Base-by-base conservation (phyloP, 2,888 invertebrate genomes). In the Luffia ferchaultella region DNA sequence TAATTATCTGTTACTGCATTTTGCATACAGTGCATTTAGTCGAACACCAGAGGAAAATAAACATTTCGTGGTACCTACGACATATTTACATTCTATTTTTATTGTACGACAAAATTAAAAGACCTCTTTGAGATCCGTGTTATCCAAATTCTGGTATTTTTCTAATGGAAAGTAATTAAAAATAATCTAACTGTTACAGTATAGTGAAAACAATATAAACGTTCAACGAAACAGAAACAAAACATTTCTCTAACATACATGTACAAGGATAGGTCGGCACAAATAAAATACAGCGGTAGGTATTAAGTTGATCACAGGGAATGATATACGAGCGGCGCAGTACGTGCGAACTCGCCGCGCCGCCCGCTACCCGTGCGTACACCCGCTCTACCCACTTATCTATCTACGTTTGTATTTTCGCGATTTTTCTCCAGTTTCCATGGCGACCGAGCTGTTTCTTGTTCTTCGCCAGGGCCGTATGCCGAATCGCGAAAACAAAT, bases 371-470 rank as follows among this genome's bases (percentile, higher is more conserved):
- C 30, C 30, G 30, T 18, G 16, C 46, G 5, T 30, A 18, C 18
- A 16, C 30, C 42, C 18, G 16, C 42, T 30, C 19, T 42, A 42
- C 45, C 50, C 49, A 52, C 47, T 45, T 45, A 50, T 52, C 48
- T 50, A 52, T 50, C 50, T 50, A 48, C 48, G 50, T 9, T 50
- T 50, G 49, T 53, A 48, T 47, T 53, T 51, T 43, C 48, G 46
- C 49, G 48, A 53, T 49, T 51, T 53, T 53, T 53, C 51, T 53
- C 49, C 49, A n/a, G 49, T 51, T 51, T 42, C 51, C 51, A 51
- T 44, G 46, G 49, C 45, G 16, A 47, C 47, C 42, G 47, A 18
- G 44, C 51, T 51, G 47, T 18, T 42, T 51, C 51, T 48, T 51
- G 18, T 44, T 19, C 41, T 43, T 16, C 43, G 20, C 44, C 30